These are phyloP conservation scores for Synergus japonicus DNA, from an alignment of 2,888 invertebrate species.

Conservation along the genomic window DNA sequence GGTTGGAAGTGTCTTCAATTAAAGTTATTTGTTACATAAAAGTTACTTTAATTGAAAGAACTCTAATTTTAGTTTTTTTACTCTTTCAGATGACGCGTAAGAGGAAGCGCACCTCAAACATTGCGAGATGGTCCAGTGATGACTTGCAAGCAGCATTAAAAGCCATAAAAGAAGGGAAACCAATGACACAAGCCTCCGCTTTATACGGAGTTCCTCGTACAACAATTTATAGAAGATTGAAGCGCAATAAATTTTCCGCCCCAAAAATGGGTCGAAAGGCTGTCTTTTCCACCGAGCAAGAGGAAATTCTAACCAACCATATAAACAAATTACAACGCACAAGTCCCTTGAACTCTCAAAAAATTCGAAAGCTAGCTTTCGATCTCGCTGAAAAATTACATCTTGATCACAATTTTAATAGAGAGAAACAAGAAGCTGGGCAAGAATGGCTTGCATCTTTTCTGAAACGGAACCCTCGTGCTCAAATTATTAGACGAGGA, in stretches of 20 bases:
- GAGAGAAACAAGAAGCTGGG: not conserved
- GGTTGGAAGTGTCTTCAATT: too few species aligned
- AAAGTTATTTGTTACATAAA: too few species aligned
- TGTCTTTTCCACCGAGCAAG: not conserved
- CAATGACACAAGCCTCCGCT: not conserved
- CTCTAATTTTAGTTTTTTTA: not conserved
- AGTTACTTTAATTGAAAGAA: not conserved
- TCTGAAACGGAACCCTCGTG: not conserved
- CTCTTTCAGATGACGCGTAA: constrained; percentile 6
- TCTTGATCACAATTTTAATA: constrained; percentile 5
- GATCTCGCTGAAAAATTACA: constrained; percentile 1
- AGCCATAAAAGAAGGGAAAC: not conserved
- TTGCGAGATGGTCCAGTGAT: not conserved
- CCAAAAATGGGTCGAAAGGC: not conserved
- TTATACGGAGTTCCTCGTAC: constrained; percentile 3
- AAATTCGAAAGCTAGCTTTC: constrained; percentile 5
- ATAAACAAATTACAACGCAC: not conserved
- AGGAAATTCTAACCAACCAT: not conserved
- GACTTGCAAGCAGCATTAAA: constrained; percentile 4
- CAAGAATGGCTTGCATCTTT: not conserved
- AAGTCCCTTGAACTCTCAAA: not conserved
- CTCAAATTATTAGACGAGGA: not conserved
- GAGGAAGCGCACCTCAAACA: not conserved
- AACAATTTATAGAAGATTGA: constrained; percentile 3
- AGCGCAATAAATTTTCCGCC: not conserved